phyloP scores from a whole-genome alignment of 2,888 invertebrate genomes.

The Synanthedon andrenaeformis region DNA sequence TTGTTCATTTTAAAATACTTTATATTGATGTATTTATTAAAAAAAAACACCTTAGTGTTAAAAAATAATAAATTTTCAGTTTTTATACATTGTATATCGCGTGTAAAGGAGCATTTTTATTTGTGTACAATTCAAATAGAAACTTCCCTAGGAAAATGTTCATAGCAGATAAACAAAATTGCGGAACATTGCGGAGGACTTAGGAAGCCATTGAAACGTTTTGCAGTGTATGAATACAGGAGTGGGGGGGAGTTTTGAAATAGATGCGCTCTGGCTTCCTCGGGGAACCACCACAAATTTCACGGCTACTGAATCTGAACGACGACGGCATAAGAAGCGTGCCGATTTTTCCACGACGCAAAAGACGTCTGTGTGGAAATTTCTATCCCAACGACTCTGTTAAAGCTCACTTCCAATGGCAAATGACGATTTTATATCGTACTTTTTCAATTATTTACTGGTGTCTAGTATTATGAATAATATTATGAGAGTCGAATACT shows the following conservation, averaged over 20 bases:
- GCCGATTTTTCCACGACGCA: conserved; percentile 32
- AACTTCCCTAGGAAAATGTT: too few relatives aligned
- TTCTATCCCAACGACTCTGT: conserved; percentile 48
- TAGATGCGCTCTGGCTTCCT: conserved; percentile 23
- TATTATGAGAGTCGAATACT: too few relatives aligned
- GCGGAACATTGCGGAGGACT: not conserved
- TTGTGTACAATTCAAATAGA: too few relatives aligned
- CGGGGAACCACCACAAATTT: conserved; percentile 53
- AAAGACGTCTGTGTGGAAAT: conserved; percentile 27
- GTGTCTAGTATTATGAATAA: too few relatives aligned
- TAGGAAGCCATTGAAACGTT: not conserved
- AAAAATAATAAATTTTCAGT: too few relatives aligned
- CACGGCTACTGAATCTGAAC: conserved; percentile 49
- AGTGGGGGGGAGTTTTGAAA: conserved; percentile 18
- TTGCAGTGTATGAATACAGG: not conserved
- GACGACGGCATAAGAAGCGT: conserved; percentile 42
- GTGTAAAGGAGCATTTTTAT: too few relatives aligned
- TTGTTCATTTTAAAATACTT: too few relatives aligned
- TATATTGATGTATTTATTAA: too few relatives aligned
- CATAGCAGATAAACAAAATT: not conserved
- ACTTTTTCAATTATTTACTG: conserved; percentile 4
- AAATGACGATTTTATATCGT: conserved; percentile 27
- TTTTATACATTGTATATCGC: too few relatives aligned
- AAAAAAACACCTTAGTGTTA: too few relatives aligned
- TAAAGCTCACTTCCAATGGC: conserved; percentile 17